Base-by-base conservation (phyloP, 2,113 vertebrate genomes). In the Nyctibius bracteatus region DNA sequence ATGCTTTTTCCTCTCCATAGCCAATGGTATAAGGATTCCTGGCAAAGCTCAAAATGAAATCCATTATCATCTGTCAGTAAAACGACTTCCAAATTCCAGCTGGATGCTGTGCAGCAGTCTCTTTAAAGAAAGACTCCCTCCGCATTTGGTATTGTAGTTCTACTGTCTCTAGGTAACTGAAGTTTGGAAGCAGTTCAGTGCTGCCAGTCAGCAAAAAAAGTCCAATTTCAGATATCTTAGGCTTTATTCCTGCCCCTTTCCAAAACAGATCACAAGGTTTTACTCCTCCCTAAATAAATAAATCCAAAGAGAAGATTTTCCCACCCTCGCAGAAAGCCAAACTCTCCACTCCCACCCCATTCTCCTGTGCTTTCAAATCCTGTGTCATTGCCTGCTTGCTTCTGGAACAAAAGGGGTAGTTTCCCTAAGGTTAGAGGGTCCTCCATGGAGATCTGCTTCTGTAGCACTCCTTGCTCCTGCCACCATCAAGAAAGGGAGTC, bases 21-120 rank as follows among this genome's bases (percentile, higher is more conserved):
- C 65, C 75, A 93, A 72, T 79, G 61, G 71, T 58, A 72, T 68
- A 84, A 86, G 62, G 43, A 92, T 95, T 93, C 30, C 94, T 96
- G 96, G 96, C 83, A 96, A 84, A 92, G 62, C 72, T 92, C 86
- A 57, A 61, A 87, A 72, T 91, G 65, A 88, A 96, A 93, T 96
- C 86, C 86, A 89, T 95, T 95, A 92, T 96, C n/a, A 86, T 93
- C 79, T 96, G 94, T 94, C 86, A 91, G 83, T 75, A 87, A 93
- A 94, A 94, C 33, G 6, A 79, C 41, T 97, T 95, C 86, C 84
- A 96, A 96, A 94, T 88, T 94, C 91, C 86, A 96, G 52, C 80
- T 96, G 96, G 73, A 92, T 92, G 35, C 61, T 91, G 41, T 87
- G 77, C 65, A 92, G 81, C 35, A 74, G 28, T 61, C 6, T 92